These are phyloP conservation scores for Pseudeuparius sepicola DNA, from an alignment of 2,888 invertebrate genomes.

Conservation along the genomic window DNA sequence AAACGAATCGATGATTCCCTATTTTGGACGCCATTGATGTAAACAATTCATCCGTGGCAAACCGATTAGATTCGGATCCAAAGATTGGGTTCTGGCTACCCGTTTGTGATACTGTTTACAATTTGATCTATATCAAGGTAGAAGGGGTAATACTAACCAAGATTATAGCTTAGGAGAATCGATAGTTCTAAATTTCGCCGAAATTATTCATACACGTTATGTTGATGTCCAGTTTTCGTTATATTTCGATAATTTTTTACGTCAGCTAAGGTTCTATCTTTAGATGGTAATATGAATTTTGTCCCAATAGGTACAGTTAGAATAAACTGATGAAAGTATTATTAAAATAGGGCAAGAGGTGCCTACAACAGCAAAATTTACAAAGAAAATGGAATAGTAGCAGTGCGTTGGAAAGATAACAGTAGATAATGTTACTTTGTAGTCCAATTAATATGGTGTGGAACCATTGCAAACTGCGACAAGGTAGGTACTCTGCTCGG, in stretches of 20 bases:
- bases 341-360: too few relatives aligned
- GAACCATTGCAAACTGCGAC: not conserved
- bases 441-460: not conserved
- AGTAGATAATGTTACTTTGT: slow-evolving; percentile 2
- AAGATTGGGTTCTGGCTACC: slow-evolving; percentile 11
- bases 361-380: too few relatives aligned
- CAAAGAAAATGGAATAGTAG: not conserved
- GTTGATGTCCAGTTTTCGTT: slow-evolving; percentile 5
- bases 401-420: slow-evolving; percentile 1
- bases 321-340: not conserved
- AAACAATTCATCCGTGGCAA: slow-evolving; percentile 6
- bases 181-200: slow-evolving; percentile 4
- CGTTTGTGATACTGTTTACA: slow-evolving; percentile 11
- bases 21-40: slow-evolving; percentile 3
- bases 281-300: not conserved
- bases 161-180: slow-evolving; percentile 5
- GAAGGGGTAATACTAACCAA: not conserved
- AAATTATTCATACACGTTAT: not conserved
- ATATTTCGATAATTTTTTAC: slow-evolving; percentile 12
- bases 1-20: slow-evolving; percentile 11
- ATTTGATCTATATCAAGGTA: slow-evolving; percentile 12
- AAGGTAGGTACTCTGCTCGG: slow-evolving; percentile 1
- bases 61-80: slow-evolving; percentile 11
- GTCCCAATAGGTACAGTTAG: slow-evolving; percentile 10
- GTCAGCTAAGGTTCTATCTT: slow-evolving; percentile 4